These are phyloP conservation scores for Zaprionus africanus DNA, from an alignment of 1,140 invertebrate genomes.

Conservation along the genomic window DNA sequence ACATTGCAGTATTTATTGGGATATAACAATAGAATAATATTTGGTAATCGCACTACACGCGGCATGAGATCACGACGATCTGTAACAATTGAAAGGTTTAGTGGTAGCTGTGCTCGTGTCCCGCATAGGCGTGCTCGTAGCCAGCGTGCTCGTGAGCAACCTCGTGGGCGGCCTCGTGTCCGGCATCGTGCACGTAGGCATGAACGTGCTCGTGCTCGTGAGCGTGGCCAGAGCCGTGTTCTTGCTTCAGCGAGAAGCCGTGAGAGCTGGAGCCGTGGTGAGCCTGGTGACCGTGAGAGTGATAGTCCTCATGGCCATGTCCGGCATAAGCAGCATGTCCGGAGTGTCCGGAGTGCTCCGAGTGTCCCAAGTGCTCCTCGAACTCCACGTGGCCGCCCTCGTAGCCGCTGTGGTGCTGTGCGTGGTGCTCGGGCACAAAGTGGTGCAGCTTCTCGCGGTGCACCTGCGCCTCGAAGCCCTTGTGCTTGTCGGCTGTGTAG, in stretches of 20 bases:
- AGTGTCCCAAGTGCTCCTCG: conserved; percentile 55
- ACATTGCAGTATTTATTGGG: conserved; percentile 66
- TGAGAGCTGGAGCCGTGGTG: conserved; percentile 41
- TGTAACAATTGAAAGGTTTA: conserved; percentile 33
- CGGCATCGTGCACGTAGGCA: conserved; percentile 30
- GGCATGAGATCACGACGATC: conserved; percentile 25
- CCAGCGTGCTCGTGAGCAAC: conserved; percentile 12
- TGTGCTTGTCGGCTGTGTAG: conserved; percentile 84
- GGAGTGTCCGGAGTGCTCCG: conserved; percentile 39
- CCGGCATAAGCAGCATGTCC: conserved; percentile 48
- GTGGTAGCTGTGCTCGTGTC: conserved; percentile 63
- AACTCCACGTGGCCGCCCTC: conserved; percentile 67
- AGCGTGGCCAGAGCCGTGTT: conserved; percentile 49
- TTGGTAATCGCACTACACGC: conserved; percentile 49
- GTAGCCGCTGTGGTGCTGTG: conserved; percentile 68
- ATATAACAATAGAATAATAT: conserved; percentile 64
- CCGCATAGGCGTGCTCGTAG: conserved; percentile 20
- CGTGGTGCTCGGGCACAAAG: conserved; percentile 74
- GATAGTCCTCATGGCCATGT: conserved; percentile 52
- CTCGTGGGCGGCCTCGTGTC: conserved; percentile 28
- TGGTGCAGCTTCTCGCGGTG: conserved; percentile 82
- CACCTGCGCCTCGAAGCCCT: conserved; percentile 84
- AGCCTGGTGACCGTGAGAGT: conserved; percentile 54
- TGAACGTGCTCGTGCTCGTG: conserved; percentile 44
- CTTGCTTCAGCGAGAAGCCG: conserved; percentile 45